phyloP scores from a whole-genome alignment of 64 coral and sea anemone species.

The Stylophora pistillata region DNA sequence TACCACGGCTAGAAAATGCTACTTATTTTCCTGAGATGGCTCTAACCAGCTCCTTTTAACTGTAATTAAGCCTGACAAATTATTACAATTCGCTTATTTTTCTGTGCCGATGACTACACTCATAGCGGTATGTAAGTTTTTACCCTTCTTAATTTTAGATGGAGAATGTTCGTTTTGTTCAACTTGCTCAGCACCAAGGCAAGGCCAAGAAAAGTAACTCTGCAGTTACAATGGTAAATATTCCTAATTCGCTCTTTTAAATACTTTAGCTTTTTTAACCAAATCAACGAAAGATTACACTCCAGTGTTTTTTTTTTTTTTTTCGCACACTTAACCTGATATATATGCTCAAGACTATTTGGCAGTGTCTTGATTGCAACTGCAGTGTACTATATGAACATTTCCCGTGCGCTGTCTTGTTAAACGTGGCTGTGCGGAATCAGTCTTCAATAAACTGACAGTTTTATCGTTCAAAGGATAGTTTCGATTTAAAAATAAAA shows the following conservation, averaged over 20 bases:
- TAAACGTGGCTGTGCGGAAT: neutral
- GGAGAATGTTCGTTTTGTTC: slow-evolving; percentile 93
- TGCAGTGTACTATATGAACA: neutral
- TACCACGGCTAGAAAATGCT: neutral
- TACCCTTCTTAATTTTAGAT: slow-evolving; percentile 35
- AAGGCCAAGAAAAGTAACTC: slow-evolving; percentile 71
- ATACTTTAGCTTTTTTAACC: neutral
- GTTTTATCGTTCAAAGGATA: neutral
- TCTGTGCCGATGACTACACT: neutral
- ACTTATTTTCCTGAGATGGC: no score
- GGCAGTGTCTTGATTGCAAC: slow-evolving; percentile 18
- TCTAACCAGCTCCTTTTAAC: no score
- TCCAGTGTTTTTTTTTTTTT: neutral
- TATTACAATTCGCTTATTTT: no score
- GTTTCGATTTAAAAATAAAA: neutral
- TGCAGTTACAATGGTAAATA: slow-evolving; percentile 90
- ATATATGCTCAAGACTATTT: slow-evolving; percentile 1
- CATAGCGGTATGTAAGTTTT: neutral
- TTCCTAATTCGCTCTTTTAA: neutral
- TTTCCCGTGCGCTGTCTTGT: neutral
- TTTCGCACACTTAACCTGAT: slow-evolving; percentile 4
- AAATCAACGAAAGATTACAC: no score
- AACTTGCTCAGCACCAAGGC: slow-evolving; percentile 84
- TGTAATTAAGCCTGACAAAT: no score
- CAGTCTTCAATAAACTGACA: neutral